Evolutionary conservation across 2,797 vertebrate genomes (phyloP), one percentile per base, ranked within the genome.

Genomic region (Rhinophrynus dorsalis): DNA sequence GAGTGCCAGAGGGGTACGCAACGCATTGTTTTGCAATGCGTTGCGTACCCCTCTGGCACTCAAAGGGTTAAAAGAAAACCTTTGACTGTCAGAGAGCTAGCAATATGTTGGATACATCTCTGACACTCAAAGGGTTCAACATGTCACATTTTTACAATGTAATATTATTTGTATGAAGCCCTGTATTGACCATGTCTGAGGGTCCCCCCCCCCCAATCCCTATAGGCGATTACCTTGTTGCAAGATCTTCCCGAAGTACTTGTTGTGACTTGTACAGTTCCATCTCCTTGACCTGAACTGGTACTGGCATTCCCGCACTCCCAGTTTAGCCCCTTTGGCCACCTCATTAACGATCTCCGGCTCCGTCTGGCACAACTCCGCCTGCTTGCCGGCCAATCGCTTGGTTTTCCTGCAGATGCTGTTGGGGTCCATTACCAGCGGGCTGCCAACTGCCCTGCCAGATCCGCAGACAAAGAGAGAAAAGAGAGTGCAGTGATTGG

Each of bases 181-280:
- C n/a, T n/a, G n/a, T n/a, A n/a, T n/a, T n/a, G n/a, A n/a, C n/a
- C n/a, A n/a, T n/a, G n/a, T n/a, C n/a, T n/a, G n/a, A n/a, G n/a
- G n/a, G n/a, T n/a, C n/a, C n/a, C n/a, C n/a, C n/a, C n/a, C n/a
- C n/a, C n/a, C n/a, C n/a, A n/a, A 1, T 15, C 11, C 45, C 38
- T 3, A 17, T 30, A 12, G 29, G 11, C 62, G 68, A 89, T 92
- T 82, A 98, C 97, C 97, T 91, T 99, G 97, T 81, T 99, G 97
- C 69, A 99, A 85, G 83, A 98, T 93, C 87, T 95, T 96, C 78
- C 96, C 95, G 56, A 99, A 98, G 85, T 96, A 96, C 81, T 98
- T 99, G 89, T 94, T 98, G 88, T 98, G 97, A 84, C 95, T 97
- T 77, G 95, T 98, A 82, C 97, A 99, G 87, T 99, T 99, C 97